These are phyloP conservation scores for Apamea monoglypha DNA, from an alignment of 2,888 invertebrate species.

Conservation along the genomic window DNA sequence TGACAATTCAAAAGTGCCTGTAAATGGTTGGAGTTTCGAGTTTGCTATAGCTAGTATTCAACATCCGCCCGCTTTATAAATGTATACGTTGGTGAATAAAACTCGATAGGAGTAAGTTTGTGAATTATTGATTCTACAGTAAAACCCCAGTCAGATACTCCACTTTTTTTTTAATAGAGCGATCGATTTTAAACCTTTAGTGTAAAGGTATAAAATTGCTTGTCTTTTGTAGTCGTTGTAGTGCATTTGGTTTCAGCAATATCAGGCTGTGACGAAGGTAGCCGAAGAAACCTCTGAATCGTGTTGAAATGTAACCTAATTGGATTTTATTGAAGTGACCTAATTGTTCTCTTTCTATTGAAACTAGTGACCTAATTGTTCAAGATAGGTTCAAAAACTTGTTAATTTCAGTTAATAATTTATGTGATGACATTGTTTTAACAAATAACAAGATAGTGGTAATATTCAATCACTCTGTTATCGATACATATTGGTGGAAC, in stretches of 20 bases:
- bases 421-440: not conserved
- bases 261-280: not conserved
- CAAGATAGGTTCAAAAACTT: not conserved
- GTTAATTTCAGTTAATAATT: not conserved
- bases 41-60: not conserved
- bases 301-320: not conserved
- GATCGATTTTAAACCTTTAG: not conserved
- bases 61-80: not conserved
- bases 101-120: not conserved
- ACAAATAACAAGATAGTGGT: slow-evolving; percentile 2
- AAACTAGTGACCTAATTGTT: not conserved
- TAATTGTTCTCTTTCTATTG: slow-evolving; percentile 18
- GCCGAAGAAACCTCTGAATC: not conserved
- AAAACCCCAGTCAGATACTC: not conserved
- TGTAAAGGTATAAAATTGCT: not conserved
- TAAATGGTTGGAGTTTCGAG: not conserved
- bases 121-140: not conserved
- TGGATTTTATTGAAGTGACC: not conserved
- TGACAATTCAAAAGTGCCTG: not conserved
- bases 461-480: slow-evolving; percentile 6
- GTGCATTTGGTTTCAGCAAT: not conserved
- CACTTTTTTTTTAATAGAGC: no score
- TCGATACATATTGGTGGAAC: slow-evolving; percentile 36
- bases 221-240: not conserved
- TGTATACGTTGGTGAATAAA: not conserved